Evolutionary conservation across 2,888 invertebrate genomes (phyloP), one percentile per base, ranked within the genome.

Genomic region (Drosophila longiperda): DNA sequence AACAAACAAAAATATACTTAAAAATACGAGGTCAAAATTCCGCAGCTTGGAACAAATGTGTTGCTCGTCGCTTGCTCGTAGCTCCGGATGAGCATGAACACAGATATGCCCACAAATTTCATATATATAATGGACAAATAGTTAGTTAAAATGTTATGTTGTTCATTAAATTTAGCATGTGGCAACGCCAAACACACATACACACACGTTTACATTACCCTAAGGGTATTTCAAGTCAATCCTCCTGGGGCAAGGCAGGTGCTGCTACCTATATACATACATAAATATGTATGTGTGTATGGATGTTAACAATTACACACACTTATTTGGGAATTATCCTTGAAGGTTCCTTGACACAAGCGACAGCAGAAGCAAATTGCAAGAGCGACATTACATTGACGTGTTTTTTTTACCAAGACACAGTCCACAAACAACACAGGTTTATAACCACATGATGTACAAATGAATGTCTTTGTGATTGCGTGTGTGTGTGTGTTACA

Each of bases 261-360:
- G 75, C 61, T 58, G 11, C 12, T 33, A 26, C 9, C 58, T 20
- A 52, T 34, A 55, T 40, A 59, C 52, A 66, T 26, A 32, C 5
- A 36, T 34, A 7, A 8, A 4, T 23, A 40, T 40, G 17, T 40
- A 49, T 36, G 8, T 60, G 23, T 32, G 26, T 38, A 23, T 26
- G 23, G 5, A 48, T 59, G 34, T 59, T 50, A 17, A 64, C 40
- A 66, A 55, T 62, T 36, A 60, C 53, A 48, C 32, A 33, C 53
- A 54, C 48, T 50, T 61, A 58, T 66, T 63, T 65, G 62, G 34
- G 26, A 64, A 66, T 66, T 88, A 90, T 91, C 91, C 91, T 91
- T 91, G 91, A 91, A 87, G 87, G 91, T 91, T 91, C 81, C 81
- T 91, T 91, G 90, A 91, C 91, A 76, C 81, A 80, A 69, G 68